phyloP scores from a whole-genome alignment of 2,888 invertebrate genomes.

The Aleiodes testaceus region DNA sequence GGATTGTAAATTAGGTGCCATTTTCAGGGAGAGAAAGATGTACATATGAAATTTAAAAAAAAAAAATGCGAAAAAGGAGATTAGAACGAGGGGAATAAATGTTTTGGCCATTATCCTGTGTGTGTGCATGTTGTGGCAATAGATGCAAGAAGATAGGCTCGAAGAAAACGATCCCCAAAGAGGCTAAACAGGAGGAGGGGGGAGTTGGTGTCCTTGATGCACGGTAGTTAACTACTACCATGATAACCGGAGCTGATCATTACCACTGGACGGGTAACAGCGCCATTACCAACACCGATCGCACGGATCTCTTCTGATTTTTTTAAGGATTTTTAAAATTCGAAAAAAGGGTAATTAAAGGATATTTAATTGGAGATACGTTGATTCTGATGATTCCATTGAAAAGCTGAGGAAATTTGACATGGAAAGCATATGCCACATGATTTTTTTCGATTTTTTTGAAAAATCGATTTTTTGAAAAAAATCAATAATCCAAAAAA shows the following conservation, averaged over 20 bases:
- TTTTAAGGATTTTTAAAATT: not conserved
- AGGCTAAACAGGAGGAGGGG: slow-evolving; percentile 38
- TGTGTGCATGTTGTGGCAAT: not conserved
- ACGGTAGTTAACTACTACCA: slow-evolving; percentile 62
- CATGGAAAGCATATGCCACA: too few species aligned
- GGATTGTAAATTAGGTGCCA: slow-evolving; percentile 47
- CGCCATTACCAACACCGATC: slow-evolving; percentile 53
- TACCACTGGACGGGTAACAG: slow-evolving; percentile 36
- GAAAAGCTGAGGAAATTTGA: too few species aligned
- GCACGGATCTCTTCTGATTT: slow-evolving; percentile 41
- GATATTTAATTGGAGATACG: too few species aligned
- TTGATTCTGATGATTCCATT: too few species aligned
- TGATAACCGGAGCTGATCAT: slow-evolving; percentile 46
- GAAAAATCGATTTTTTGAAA: too few species aligned
- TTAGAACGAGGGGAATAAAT: slow-evolving; percentile 50
- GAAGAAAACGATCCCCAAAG: slow-evolving; percentile 43
- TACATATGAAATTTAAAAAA: not conserved
- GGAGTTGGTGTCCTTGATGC: slow-evolving; percentile 66
- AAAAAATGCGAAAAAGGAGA: slow-evolving; percentile 32
- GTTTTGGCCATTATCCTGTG: not conserved
- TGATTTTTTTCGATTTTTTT: too few species aligned
- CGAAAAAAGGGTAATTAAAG: too few species aligned
- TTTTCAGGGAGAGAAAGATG: slow-evolving; percentile 37
- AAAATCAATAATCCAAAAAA: too few species aligned
- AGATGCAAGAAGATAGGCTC: slow-evolving; percentile 46